phyloP scores from a whole-genome alignment of 1,140 invertebrate species.

The Ips typographus region DNA sequence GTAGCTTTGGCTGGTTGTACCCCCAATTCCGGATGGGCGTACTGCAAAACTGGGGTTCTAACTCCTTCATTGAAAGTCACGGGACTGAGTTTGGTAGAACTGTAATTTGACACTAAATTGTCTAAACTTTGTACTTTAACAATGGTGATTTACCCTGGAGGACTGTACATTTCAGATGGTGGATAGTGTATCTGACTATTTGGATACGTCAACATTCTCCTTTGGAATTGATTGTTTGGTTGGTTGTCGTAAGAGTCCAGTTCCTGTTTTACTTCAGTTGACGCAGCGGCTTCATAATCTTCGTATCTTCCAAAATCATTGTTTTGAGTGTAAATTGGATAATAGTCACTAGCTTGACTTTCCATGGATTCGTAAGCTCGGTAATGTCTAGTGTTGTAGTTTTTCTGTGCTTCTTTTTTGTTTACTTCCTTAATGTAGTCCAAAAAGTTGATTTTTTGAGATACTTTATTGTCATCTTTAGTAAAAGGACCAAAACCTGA shows the following conservation, averaged over 20 bases:
- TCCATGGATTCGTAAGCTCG: conserved; percentile 47
- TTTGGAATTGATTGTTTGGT: conserved; percentile 60
- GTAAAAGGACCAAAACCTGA: conserved; percentile 59
- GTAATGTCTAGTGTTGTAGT: conserved; percentile 58
- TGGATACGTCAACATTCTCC: conserved; percentile 68
- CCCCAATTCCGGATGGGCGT: conserved; percentile 75
- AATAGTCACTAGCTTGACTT: conserved; percentile 9
- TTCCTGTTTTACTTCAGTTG: neutral
- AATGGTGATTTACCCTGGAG: conserved; percentile 19
- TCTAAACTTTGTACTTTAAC: neutral
- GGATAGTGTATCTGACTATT: conserved; percentile 49
- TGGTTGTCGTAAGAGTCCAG: conserved; percentile 1
- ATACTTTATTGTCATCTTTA: conserved; percentile 59
- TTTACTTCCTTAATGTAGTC: conserved; percentile 67
- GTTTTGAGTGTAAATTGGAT: neutral
- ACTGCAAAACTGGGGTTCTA: conserved; percentile 71
- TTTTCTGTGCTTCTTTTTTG: conserved; percentile 60
- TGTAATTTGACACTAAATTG: conserved; percentile 10
- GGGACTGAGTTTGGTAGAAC: conserved; percentile 52
- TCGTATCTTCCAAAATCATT: neutral
- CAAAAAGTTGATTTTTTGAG: conserved; percentile 59
- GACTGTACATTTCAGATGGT: conserved; percentile 28
- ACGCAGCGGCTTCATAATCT: neutral
- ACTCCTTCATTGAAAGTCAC: conserved; percentile 66
- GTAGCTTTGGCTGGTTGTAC: conserved; percentile 69